Conservation (phyloP, 2,888 invertebrate genomes). For the Charanyca ferruginea region DNA sequence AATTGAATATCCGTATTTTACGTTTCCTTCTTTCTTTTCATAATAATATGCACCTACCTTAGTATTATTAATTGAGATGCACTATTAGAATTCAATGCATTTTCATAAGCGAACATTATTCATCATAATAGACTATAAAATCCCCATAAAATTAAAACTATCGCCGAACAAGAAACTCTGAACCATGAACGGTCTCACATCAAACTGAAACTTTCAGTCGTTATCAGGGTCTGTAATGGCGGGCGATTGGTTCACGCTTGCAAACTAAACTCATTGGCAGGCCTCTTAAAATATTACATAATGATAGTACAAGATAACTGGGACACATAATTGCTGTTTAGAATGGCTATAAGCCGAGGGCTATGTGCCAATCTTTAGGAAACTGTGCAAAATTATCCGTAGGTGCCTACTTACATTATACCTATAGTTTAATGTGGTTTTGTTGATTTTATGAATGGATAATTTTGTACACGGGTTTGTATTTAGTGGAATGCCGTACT, state of each 20-base stretch:
- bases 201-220: slow-evolving; percentile 70
- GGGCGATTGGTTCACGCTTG: slow-evolving; percentile 79
- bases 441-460: slow-evolving; percentile 37
- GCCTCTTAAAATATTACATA: slow-evolving; percentile 78
- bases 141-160: slow-evolving; percentile 38
- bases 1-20: background rate
- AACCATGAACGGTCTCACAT: slow-evolving; percentile 65
- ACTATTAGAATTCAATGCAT: background rate
- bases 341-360: slow-evolving; percentile 81
- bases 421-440: slow-evolving; percentile 25
- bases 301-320: slow-evolving; percentile 79
- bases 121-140: slow-evolving; percentile 28
- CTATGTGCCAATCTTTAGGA: slow-evolving; percentile 62
- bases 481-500: slow-evolving; percentile 5
- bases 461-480: background rate
- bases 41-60: no score
- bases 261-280: slow-evolving; percentile 81
- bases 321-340: slow-evolving; percentile 85
- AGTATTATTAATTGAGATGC: no score
- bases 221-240: slow-evolving; percentile 81
- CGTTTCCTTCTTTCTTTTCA: background rate
- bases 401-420: background rate
- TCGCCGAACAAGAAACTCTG: slow-evolving; percentile 57
- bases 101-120: background rate
- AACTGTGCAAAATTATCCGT: slow-evolving; percentile 4